Evolutionary conservation across 2,888 invertebrate genomes (phyloP), one percentile per base, ranked within the genome.

Genomic region (Macropis europaea): DNA sequence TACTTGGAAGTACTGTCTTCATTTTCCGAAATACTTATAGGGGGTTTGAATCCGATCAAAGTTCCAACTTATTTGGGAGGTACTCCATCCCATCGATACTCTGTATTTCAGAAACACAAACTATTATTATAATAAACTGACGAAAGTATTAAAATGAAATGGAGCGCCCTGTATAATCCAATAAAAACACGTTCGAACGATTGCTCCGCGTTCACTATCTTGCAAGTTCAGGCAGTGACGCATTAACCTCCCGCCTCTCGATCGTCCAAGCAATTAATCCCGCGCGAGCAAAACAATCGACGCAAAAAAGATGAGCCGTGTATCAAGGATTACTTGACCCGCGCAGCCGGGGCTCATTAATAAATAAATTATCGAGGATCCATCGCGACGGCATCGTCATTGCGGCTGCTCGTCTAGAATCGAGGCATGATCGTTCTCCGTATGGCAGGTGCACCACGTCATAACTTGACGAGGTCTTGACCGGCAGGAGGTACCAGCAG

Each of bases 401-500:
- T 42, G 60, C 52, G 57, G 28, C 53, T 38, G 50, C n/a, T n/a
- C n/a, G n/a, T 61, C 56, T 64, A 77, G 75, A 60, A 54, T 62
- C 67, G 42, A 57, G 40, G 45, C 66, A 48, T 42, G 68, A 71
- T 77, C 71, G 76, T 68, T 68, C 50, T 57, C 40, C 47, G n/a
- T 36, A 69, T 68, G 73, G 79, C 79, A 80, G 79, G 79, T 80
- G 79, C 70, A 75, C 38, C 79, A 50, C 57, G 81, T 81, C 77
- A 71, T 68, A 81, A 79, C 69, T 63, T 75, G 76, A 78, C 78
- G 75, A 77, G 76, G 59, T 68, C 73, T 50, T 72, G 57, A 59
- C 57, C 81, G 78, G 81, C 79, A 73, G 79, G 79, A 80, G 79
- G 79, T 80, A 80, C 78, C 78, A 77, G 78, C 81, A 73, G 81